A percentile compares a stretch with the other conserved stretches of the same genome.
Evolutionary conservation across 23 tunicate genomes (phyloP).

Genomic region (Trididemnum miniatum): DNA sequence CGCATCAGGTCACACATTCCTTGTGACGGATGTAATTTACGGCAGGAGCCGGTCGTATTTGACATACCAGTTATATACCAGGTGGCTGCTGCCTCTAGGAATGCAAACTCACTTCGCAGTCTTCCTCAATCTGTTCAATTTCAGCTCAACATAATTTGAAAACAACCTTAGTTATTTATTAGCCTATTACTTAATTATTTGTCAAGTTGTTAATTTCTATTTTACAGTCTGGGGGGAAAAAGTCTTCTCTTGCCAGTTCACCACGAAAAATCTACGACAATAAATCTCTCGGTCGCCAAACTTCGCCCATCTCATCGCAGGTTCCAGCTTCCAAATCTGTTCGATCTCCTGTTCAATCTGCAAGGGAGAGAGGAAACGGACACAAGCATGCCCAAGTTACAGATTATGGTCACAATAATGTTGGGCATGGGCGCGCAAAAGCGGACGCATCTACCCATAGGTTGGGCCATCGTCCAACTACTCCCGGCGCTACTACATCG

Average conservation of each 20-base stretch:
- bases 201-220: too few relatives aligned
- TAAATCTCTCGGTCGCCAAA: slow-evolving; percentile 16
- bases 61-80: too few relatives aligned
- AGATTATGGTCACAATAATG: neutral
- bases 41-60: too few relatives aligned
- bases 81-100: too few relatives aligned
- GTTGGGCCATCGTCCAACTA: neutral
- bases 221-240: slow-evolving; percentile 13
- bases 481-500: slow-evolving; percentile 9
- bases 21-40: too few relatives aligned
- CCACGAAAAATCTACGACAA: slow-evolving; percentile 65
- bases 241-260: slow-evolving; percentile 24
- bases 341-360: slow-evolving; percentile 25
- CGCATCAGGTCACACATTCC: too few relatives aligned
- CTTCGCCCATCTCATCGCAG: slow-evolving; percentile 8
- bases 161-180: too few relatives aligned
- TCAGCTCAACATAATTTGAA: too few relatives aligned
- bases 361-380: slow-evolving; percentile 10
- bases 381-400: neutral
- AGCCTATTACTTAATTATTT: too few relatives aligned
- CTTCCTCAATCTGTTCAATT: too few relatives aligned
- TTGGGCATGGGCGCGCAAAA: neutral
- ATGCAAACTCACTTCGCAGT: too few relatives aligned
- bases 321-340: neutral
- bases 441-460: neutral